Conservation (phyloP, 2,797 vertebrate genomes). For the Euphonia xanthogaster region DNA sequence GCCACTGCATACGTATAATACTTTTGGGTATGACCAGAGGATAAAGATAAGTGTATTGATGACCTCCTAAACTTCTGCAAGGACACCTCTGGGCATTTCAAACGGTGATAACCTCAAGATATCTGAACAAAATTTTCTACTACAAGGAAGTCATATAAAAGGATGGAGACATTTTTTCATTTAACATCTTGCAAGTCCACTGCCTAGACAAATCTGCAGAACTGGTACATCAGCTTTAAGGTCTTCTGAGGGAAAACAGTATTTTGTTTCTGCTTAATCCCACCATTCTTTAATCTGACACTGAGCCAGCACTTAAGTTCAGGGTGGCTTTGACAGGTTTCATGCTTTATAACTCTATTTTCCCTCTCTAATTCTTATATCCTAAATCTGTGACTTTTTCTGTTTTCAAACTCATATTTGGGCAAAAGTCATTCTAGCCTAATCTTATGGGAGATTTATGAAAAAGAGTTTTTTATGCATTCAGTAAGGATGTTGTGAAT, state of each 20-base stretch:
- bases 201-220: background rate
- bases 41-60: background rate
- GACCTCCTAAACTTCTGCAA: background rate
- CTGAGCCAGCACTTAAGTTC: background rate
- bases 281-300: background rate
- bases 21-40: background rate
- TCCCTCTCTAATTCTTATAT: background rate
- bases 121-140: background rate
- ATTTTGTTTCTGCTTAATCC: background rate
- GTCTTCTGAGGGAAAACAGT: background rate
- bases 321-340: background rate
- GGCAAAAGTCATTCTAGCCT: background rate
- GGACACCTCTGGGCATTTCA: background rate
- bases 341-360: background rate
- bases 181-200: background rate
- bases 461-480: background rate
- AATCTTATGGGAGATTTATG: background rate
- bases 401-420: background rate
- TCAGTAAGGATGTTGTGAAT: background rate
- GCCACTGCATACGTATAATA: rapidly evolving
- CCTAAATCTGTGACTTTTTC: background rate
- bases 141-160: background rate
- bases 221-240: background rate
- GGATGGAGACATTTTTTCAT: background rate
- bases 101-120: background rate